Conservation (phyloP, 2,888 invertebrate species). For the Chymomyza fuscimana region DNA sequence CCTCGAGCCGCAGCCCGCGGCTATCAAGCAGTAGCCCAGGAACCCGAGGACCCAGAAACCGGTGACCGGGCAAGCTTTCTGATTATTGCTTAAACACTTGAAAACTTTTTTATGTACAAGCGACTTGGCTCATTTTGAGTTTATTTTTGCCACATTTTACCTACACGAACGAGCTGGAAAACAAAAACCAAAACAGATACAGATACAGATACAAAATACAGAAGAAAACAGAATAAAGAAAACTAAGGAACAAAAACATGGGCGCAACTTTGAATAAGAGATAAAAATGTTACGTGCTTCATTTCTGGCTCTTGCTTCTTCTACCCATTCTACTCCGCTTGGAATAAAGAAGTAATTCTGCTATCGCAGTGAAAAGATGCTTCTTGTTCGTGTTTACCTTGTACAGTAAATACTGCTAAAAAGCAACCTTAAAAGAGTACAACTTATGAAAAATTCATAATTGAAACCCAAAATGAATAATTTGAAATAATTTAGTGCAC, state of each 20-base stretch:
- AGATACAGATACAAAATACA: slow-evolving; percentile 1
- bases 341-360: slow-evolving; percentile 63
- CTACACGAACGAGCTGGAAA: slow-evolving; percentile 26
- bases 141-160: slow-evolving; percentile 48
- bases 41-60: neutral
- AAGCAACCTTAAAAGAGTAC: neutral
- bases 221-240: slow-evolving; percentile 1
- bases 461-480: slow-evolving; percentile 3
- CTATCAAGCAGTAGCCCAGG: neutral
- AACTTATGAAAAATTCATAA: neutral
- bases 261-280: slow-evolving; percentile 68
- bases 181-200: slow-evolving; percentile 25
- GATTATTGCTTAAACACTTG: slow-evolving; percentile 71
- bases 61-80: slow-evolving; percentile 57
- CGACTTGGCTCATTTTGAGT: slow-evolving; percentile 29
- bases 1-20: neutral
- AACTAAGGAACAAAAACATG: slow-evolving; percentile 25
- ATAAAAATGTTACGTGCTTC: slow-evolving; percentile 65
- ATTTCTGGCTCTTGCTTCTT: slow-evolving; percentile 30
- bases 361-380: slow-evolving; percentile 67
- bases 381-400: slow-evolving; percentile 65
- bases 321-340: slow-evolving; percentile 27
- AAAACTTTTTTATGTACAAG: slow-evolving; percentile 51
- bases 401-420: neutral
- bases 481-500: neutral